phyloP scores from a whole-genome alignment of 2,888 invertebrate species.

The Lissonota sp. region DNA sequence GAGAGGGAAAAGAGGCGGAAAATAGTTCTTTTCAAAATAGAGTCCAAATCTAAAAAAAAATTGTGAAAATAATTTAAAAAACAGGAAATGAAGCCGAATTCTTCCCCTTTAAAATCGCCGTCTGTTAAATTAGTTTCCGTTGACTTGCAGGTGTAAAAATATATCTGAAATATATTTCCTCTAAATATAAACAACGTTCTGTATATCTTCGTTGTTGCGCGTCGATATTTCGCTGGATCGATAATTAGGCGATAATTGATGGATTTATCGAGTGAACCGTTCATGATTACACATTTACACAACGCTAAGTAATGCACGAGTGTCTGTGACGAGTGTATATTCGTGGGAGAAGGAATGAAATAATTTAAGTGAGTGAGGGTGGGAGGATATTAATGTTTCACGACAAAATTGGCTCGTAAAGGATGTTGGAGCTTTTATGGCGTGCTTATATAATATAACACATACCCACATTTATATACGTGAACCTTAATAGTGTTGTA shows the following conservation, averaged over 20 bases:
- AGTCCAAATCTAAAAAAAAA: no score
- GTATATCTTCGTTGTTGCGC: not conserved
- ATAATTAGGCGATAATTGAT: constrained; percentile 60
- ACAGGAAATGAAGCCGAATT: no score
- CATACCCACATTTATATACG: not conserved
- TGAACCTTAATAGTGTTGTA: constrained; percentile 10
- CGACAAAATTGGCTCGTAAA: constrained; percentile 74
- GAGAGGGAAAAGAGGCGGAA: no score
- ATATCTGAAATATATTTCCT: not conserved
- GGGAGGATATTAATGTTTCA: constrained; percentile 74
- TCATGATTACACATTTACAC: no score
- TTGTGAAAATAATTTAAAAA: no score
- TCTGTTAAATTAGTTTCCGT: not conserved
- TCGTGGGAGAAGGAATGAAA: constrained; percentile 39
- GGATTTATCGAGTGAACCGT: constrained; percentile 14
- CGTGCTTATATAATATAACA: constrained; percentile 44
- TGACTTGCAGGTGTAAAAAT: no score
- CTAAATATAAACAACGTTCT: no score
- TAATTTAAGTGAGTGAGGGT: constrained; percentile 52
- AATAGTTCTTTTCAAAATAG: no score
- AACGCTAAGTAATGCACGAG: no score
- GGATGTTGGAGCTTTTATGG: constrained; percentile 61
- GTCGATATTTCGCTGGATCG: constrained; percentile 19
- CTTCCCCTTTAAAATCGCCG: no score
- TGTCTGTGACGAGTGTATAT: constrained; percentile 1